Evolutionary conservation across 2,888 invertebrate species (phyloP).

Genomic region (Erynnis tages): DNA sequence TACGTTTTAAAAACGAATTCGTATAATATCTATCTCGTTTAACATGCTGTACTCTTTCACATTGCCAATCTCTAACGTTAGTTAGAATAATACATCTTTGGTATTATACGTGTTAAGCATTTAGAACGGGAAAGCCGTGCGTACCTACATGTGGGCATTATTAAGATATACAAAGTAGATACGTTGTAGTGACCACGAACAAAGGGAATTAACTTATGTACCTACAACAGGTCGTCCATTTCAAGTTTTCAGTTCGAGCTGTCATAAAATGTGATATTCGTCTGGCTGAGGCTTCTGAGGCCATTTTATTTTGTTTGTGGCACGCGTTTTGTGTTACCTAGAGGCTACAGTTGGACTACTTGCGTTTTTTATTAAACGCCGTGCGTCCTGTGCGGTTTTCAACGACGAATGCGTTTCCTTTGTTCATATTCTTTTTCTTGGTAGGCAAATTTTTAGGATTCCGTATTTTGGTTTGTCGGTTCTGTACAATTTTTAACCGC

Average conservation of each 20-base stretch:
- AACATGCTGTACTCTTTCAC: no score
- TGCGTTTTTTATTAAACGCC: conserved; percentile 24
- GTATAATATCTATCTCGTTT: no score
- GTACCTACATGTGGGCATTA: no score
- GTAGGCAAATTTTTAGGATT: conserved; percentile 18
- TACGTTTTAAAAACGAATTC: no score
- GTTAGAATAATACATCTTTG: no score
- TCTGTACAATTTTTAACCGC: neutral
- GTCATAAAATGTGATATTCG: conserved; percentile 23
- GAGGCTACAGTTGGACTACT: conserved; percentile 19
- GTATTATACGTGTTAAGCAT: no score
- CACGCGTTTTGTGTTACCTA: conserved; percentile 26
- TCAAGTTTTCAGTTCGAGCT: conserved; percentile 25
- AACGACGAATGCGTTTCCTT: conserved; percentile 28
- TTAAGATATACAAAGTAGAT: no score
- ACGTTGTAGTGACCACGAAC: conserved; percentile 21
- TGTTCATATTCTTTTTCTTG: conserved; percentile 19
- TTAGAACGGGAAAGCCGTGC: no score
- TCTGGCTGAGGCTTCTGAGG: conserved; percentile 4
- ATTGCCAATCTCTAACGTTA: no score
- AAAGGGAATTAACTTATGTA: conserved; percentile 20
- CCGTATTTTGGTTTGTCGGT: neutral
- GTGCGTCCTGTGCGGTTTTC: conserved; percentile 60
- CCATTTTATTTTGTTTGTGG: conserved; percentile 29
- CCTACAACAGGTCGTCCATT: conserved; percentile 11